These are phyloP conservation scores for Pseudomyrmex flavicornis DNA, from an alignment of 1,140 invertebrate species.

Conservation along the genomic window DNA sequence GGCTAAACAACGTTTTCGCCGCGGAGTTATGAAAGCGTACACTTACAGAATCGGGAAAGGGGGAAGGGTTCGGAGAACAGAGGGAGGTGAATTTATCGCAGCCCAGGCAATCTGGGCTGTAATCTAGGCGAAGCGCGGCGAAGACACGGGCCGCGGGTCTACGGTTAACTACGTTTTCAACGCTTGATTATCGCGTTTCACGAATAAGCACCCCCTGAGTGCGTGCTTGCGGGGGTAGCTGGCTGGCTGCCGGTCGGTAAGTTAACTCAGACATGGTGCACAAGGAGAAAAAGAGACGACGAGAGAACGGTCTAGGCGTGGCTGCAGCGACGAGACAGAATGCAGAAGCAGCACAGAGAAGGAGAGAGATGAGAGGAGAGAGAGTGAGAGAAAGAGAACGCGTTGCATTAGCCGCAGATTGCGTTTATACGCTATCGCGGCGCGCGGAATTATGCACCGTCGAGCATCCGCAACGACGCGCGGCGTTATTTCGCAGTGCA, in stretches of 20 bases:
- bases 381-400: conserved; percentile 27
- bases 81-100: conserved; percentile 33
- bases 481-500: conserved; percentile 46
- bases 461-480: conserved; percentile 51
- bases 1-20: conserved; percentile 22
- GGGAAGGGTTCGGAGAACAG: neutral
- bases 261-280: conserved; percentile 49
- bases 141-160: conserved; percentile 45
- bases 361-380: conserved; percentile 1
- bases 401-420: conserved; percentile 67
- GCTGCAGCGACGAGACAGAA: conserved; percentile 12
- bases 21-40: conserved; percentile 29
- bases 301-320: conserved; percentile 59
- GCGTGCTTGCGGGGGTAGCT: conserved; percentile 51
- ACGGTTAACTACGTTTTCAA: conserved; percentile 71
- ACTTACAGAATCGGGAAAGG: neutral
- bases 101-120: conserved; percentile 36
- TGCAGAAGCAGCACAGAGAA: conserved; percentile 3
- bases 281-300: neutral
- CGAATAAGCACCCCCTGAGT: conserved; percentile 68
- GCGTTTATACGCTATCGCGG: conserved; percentile 67
- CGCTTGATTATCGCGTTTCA: conserved; percentile 74
- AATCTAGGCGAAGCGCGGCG: conserved; percentile 24
- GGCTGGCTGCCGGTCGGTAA: conserved; percentile 54
- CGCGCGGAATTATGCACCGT: conserved; percentile 66